These are phyloP conservation scores for Euwallacea fornicatus DNA, from an alignment of 1,140 invertebrate species.

Conservation along the genomic window DNA sequence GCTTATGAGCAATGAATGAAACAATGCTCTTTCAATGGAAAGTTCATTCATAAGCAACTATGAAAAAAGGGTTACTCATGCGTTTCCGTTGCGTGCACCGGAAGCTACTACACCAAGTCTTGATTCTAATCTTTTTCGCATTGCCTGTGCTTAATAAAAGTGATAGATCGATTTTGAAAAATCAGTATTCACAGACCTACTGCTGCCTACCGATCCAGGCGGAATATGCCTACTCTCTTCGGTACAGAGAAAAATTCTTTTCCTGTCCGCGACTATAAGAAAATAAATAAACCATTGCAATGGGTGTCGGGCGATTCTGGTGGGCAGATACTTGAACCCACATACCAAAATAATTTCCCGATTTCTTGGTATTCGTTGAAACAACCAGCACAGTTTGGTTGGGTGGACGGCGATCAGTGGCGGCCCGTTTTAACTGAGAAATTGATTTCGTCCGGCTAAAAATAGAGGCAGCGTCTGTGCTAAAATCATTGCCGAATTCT, in stretches of 20 bases:
- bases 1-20: background rate
- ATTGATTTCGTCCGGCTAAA: background rate
- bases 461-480: background rate
- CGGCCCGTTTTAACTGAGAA: background rate
- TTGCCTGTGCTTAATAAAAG: too few species aligned
- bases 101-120: background rate
- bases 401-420: slow-evolving; percentile 24
- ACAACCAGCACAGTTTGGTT: slow-evolving; percentile 29
- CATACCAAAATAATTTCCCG: slow-evolving; percentile 40
- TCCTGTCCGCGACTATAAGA: slow-evolving; percentile 29
- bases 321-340: slow-evolving; percentile 37
- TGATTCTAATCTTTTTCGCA: too few species aligned
- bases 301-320: slow-evolving; percentile 33
- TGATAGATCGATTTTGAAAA: too few species aligned
- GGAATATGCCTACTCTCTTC: slow-evolving; percentile 5
- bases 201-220: too few species aligned
- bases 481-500: background rate
- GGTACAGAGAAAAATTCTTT: slow-evolving; percentile 23
- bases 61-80: slow-evolving; percentile 28
- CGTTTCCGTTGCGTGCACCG: slow-evolving; percentile 20
- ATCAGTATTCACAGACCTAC: too few species aligned
- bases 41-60: slow-evolving; percentile 28
- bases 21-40: slow-evolving; percentile 15
- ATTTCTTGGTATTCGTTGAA: slow-evolving; percentile 38
- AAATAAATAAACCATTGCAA: slow-evolving; percentile 39